Evolutionary conservation across 2,113 vertebrate species (phyloP), one percentile per base, ranked within the genome.

Genomic region (Psittacara wagleri): DNA sequence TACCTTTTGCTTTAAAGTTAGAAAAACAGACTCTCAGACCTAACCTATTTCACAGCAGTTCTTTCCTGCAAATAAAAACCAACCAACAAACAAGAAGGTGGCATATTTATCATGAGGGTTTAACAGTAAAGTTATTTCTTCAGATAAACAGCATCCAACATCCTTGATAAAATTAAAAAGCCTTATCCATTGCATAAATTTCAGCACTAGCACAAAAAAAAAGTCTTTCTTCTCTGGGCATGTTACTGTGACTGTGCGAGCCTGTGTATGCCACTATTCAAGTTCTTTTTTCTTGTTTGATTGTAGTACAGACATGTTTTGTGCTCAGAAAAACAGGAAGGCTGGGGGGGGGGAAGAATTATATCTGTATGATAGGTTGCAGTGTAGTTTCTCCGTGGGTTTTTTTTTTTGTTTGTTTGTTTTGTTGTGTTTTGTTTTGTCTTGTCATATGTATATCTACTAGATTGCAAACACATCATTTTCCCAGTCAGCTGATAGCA

Each of bases 101-200:
- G 7, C 0, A 3, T 66, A 76, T 77, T 49, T 69, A 28, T 12
- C 64, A 3, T 24, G 17, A 89, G 4, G 4, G 6, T 68, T 41
- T 76, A 76, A 74, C 80, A 80, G 39, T 74, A 33, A 88, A 64
- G 25, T 48, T 87, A 33, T 79, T 87, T 83, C 16, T 83, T 80
- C 27, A 80, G 39, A 54, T 35, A 17, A 37, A 59, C 72, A 91
- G 1, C 25, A 67, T 51, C 85, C 33, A 35, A 15, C 7, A 14
- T 31, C 22, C 4, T 22, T 22, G 54, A 49, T 31, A 25, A 79
- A 88, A 73, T 69, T 6, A 17, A 51, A 73, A 80, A 74, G 33
- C 6, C 11, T 22, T 82, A 31, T n/a, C 25, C 27, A 64, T 39
- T 48, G 57, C 64, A 79, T 72, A 72, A 33, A 66, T 69, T 57